These are phyloP conservation scores for Periophthalmus modestus DNA, from an alignment of 2,113 vertebrate genomes.

Conservation along the genomic window DNA sequence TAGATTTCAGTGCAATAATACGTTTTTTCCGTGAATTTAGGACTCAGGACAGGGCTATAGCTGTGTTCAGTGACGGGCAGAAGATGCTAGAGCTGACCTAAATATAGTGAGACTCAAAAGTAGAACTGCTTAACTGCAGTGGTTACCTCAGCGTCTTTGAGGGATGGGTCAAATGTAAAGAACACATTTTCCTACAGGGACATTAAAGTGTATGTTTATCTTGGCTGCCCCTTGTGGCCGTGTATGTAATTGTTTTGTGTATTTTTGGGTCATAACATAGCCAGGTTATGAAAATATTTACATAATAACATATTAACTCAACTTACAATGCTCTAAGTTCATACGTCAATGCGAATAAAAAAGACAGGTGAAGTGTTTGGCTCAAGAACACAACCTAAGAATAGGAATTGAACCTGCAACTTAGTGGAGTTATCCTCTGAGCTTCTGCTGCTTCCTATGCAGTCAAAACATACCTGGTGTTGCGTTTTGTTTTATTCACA, in stretches of 20 bases:
- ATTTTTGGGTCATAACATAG: no score
- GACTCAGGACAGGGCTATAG: neutral
- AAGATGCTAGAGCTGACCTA: neutral
- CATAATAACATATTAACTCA: no score
- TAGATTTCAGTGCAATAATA: neutral
- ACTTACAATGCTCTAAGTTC: no score
- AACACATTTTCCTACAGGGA: neutral
- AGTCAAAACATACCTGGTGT: constrained; percentile 19
- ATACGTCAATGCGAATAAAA: no score
- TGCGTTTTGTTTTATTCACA: neutral
- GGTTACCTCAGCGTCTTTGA: neutral
- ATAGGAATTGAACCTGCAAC: neutral
- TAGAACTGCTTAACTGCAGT: no score
- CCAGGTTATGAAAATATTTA: no score
- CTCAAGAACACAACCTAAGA: neutral
- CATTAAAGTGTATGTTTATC: no score
- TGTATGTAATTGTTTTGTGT: no score
- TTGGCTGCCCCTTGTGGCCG: no score
- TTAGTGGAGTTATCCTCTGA: no score
- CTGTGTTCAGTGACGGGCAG: neutral
- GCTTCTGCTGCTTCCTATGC: neutral
- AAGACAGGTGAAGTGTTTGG: neutral
- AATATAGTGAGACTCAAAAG: no score
- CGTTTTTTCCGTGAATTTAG: neutral
- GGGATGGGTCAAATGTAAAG: neutral